Conservation (phyloP, 92 coral and sea anemone species). For the Metridium senile region DNA sequence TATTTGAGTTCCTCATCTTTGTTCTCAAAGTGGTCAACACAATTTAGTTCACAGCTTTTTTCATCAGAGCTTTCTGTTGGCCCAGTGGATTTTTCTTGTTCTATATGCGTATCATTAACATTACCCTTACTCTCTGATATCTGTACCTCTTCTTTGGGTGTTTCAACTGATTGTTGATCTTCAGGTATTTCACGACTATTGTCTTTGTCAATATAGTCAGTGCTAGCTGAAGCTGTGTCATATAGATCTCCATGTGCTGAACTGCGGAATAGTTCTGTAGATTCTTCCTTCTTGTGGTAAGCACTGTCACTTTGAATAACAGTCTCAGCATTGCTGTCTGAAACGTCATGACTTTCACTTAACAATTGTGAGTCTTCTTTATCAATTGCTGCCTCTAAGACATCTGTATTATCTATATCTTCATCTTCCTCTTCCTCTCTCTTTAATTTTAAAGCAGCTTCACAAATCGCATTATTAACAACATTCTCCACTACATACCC, state of each 20-base stretch:
- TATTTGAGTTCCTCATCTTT: background rate
- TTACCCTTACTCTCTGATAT: background rate
- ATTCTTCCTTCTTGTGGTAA: background rate
- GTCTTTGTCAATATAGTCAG: background rate
- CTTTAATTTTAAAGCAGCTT: constrained; percentile 67
- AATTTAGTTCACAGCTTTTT: too few species aligned
- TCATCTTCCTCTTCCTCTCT: constrained; percentile 19
- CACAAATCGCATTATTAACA: constrained; percentile 81
- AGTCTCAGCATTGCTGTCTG: background rate
- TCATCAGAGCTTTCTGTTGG: background rate
- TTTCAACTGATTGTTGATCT: background rate
- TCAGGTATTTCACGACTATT: constrained; percentile 1
- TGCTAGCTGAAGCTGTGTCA: background rate
- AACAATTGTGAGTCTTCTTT: background rate
- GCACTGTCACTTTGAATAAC: background rate
- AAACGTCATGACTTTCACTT: constrained; percentile 1
- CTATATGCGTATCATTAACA: background rate
- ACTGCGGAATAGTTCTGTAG: background rate
- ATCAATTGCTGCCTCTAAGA: background rate
- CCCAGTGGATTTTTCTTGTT: background rate
- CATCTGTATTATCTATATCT: background rate
- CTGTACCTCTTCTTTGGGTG: background rate
- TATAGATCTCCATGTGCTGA: background rate
- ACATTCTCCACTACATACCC: constrained; percentile 74
- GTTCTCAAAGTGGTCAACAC: too few species aligned